Evolutionary conservation across 2,797 vertebrate genomes (phyloP), one percentile per base, ranked within the genome.

Genomic region (Orestias chungarensis): DNA sequence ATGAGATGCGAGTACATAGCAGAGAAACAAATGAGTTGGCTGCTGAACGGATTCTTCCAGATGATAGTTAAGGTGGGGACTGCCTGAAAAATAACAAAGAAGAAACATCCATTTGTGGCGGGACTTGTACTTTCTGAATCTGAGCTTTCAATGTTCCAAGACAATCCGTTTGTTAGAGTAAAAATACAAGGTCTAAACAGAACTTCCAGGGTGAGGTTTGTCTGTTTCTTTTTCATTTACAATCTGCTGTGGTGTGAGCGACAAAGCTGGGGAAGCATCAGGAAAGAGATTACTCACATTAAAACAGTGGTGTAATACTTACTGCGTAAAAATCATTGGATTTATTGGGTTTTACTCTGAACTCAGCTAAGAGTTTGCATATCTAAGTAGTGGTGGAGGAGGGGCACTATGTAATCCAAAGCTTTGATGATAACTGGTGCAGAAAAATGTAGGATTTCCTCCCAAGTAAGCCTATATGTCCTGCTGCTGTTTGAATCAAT

Each of bases 391-490:
- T 23, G 47, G 23, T 27, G 47, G 31, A 38, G 23, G 14, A 35
- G 3, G 47, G 59, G 40, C 42, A 23, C 27, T 38, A 61, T 27
- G 49, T 49, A 70, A 77, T 78, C 66, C 75, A 78, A 54, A 70
- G 71, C 67, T 87, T 78, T 85, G 68, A 87, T 81, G 57, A 84
- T 82, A 78, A 55, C 68, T 46, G 27, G 49, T 33, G 64, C 33
- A 66, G 29, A 35, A 73, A 78, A 72, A 61, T 25, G 35, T 49
- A 29, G 38, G 70, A 73, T 54, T 64, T 35, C 7, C 23, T 70
- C 44, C 12, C 52, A 50, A 65, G n/a, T 66, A 38, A 61, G 11
- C 20, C 23, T 40, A 40, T 33, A 49, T 18, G 10, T 70, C 17
- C 8, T 73, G 18, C 57, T 25, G n/a, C 0, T 50, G 44, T 46